Evolutionary conservation across 2,888 invertebrate genomes (phyloP), one percentile per base, ranked within the genome.

Genomic region (Andrena minutula): DNA sequence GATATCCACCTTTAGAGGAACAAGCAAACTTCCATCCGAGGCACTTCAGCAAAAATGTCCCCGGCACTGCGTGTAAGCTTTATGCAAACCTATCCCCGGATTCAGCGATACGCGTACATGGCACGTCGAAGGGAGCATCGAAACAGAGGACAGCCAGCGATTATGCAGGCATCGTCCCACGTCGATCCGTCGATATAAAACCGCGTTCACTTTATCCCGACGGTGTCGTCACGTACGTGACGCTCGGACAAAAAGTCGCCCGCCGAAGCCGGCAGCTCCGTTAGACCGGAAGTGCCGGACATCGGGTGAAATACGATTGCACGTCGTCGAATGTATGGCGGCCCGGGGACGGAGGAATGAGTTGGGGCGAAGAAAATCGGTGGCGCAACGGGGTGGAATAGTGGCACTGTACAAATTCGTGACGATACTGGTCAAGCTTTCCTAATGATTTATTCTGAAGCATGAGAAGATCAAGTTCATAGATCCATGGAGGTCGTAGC

Each of bases 231-330:
- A 71, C 84, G 79, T 75, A 79, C 73, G 79, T 80, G 83, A 85
- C 75, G 74, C 64, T 30, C 41, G 58, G 74, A 78, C 77, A 87
- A 87, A 86, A 86, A 85, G 70, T 71, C 74, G 72, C 20, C 26
- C 61, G 69, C 47, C 32, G 32, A 20, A 12, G 28, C 51, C 49
- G 58, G 82, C 70, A 56, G 69, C 74, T 69, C 75, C 70, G 79
- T 56, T 81, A 79, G 81, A 68, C 80, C 88, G 87, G 85, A 89
- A 89, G 82, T 81, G 81, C 75, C 82, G 82, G 87, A 85, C 84
- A 87, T 82, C 73, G 83, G 79, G 80, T 88, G 83, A 89, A 89
- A 89, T 89, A 89, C 88, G 87, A 79, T 84, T 86, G 86, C 80
- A 63, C 77, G 72, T 56, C 70, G 71, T 70, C 84, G 70, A 82